Evolutionary conservation across 1,140 invertebrate genomes (phyloP).

Genomic region (Drosophila serrata): DNA sequence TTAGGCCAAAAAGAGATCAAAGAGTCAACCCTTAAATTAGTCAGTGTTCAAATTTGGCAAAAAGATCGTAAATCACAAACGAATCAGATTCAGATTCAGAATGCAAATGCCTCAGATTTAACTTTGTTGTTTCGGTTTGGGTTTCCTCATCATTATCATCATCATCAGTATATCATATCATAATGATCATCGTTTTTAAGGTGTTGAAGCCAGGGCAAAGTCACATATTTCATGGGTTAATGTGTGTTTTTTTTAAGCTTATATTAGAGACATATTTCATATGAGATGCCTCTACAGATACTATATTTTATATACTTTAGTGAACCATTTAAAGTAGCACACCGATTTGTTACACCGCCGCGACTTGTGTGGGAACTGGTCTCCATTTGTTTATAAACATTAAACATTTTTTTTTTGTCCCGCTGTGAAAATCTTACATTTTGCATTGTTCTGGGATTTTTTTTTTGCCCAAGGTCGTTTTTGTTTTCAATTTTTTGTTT

Average conservation of each 20-base stretch:
- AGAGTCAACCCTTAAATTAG: conserved; percentile 60
- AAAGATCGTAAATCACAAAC: conserved; percentile 70
- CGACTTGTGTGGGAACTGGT: conserved; percentile 51
- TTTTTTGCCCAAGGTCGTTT: conserved; percentile 25
- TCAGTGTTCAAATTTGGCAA: conserved; percentile 78
- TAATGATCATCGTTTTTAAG: conserved; percentile 19
- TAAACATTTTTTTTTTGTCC: conserved; percentile 5
- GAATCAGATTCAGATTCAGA: conserved; percentile 27
- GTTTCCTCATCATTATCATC: conserved; percentile 17
- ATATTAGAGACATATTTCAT: conserved; percentile 73
- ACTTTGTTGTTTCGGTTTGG: neutral
- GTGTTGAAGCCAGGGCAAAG: conserved; percentile 9
- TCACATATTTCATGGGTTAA: conserved; percentile 19
- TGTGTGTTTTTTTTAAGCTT: conserved; percentile 59
- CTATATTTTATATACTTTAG: conserved; percentile 61
- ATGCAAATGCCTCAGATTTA: conserved; percentile 24
- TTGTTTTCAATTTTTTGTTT: neutral
- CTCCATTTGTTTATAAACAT: conserved; percentile 3
- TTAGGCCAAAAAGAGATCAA: conserved; percentile 13
- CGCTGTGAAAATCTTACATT: conserved; percentile 34
- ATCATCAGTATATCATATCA: conserved; percentile 14
- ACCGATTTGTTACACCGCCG: conserved; percentile 66
- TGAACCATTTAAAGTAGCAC: conserved; percentile 71
- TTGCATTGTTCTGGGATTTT: conserved; percentile 23
- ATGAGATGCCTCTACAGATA: conserved; percentile 67